phyloP scores from a whole-genome alignment of 53 echinoderm and acorn worm species.

The Apostichopus leukothele region DNA sequence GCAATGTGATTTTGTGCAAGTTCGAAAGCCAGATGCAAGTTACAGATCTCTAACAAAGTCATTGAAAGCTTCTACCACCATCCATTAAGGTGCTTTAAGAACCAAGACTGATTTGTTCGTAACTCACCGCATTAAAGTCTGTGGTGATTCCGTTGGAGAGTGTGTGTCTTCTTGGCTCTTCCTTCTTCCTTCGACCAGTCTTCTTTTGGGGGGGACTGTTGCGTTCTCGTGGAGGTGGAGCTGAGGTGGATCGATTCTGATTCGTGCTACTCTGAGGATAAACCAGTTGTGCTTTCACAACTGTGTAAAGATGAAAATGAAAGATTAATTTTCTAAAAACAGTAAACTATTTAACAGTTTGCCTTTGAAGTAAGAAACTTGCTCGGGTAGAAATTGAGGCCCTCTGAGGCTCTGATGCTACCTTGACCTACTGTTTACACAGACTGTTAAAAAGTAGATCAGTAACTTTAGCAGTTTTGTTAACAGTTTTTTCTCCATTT shows the following conservation, averaged over 20 bases:
- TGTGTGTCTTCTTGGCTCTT: conserved; percentile 78
- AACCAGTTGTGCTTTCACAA: conserved; percentile 34
- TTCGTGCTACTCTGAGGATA: conserved; percentile 22
- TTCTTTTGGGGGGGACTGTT: conserved; percentile 27
- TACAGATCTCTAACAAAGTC: background rate
- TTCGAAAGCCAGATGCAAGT: background rate
- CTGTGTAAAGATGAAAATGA: background rate
- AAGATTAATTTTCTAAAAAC: too few species aligned
- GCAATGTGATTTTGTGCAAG: too few species aligned
- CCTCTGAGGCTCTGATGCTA: too few species aligned
- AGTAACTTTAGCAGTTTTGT: too few species aligned
- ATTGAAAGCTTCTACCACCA: background rate
- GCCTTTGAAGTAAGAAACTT: too few species aligned
- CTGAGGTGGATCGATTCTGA: conserved; percentile 13
- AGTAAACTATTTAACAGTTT: too few species aligned
- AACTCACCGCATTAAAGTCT: conserved; percentile 88
- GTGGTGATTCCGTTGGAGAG: conserved; percentile 77
- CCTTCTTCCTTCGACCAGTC: conserved; percentile 41
- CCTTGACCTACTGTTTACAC: too few species aligned
- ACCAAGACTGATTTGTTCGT: background rate
- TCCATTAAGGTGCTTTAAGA: too few species aligned
- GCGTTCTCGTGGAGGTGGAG: conserved; percentile 29
- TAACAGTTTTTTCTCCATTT: too few species aligned
- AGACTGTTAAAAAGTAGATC: too few species aligned
- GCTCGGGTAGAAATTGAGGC: too few species aligned